Evolutionary conservation across 2,888 invertebrate genomes (phyloP), one percentile per base, ranked within the genome.

Genomic region (Ophion costatus): DNA sequence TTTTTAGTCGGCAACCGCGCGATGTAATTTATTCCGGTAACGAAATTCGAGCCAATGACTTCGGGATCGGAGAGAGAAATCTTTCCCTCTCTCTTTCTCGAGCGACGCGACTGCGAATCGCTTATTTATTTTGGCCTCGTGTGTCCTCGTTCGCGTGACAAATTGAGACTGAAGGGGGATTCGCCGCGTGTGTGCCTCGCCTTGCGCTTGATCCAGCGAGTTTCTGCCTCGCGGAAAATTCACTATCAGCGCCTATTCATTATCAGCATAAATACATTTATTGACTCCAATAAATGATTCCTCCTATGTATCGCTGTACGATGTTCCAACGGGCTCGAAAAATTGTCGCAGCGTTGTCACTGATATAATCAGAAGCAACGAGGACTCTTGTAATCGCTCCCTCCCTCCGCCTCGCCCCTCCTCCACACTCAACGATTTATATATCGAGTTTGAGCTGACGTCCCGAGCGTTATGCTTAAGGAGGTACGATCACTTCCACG

Each of bases 181-280:
- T 22, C 59, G 29, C 11, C 33, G 20, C 24, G 33, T 33, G 42
- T 33, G 22, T 6, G 57, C 17, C 33, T 24, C 51, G n/a, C n/a
- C n/a, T 10, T 7, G 61, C 20, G 56, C 5, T 17, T 14, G 17
- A 51, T 17, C 14, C 51, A 51, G 5, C 51, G 17, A 14, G 14
- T 4, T 51, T 51, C 51, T 51, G 51, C 17, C 51, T 51, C 51
- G 17, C 14, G 17, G 38, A 56, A 14, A 64, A 77, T 24, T 24
- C 57, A 29, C 24, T 45, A 29, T 73, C 11, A 56, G 38, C 45
- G n/a, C 45, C n/a, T 51, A 17, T 66, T 80, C 71, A 77, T 83
- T 86, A 81, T 86, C 85, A 84, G 78, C 56, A 61, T 76, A 84
- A 84, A 81, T 84, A 78, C 75, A 67, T 84, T 70, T 80, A 78